These are phyloP conservation scores for Pheosia gnoma DNA, from an alignment of 2,888 invertebrate genomes.

Conservation along the genomic window DNA sequence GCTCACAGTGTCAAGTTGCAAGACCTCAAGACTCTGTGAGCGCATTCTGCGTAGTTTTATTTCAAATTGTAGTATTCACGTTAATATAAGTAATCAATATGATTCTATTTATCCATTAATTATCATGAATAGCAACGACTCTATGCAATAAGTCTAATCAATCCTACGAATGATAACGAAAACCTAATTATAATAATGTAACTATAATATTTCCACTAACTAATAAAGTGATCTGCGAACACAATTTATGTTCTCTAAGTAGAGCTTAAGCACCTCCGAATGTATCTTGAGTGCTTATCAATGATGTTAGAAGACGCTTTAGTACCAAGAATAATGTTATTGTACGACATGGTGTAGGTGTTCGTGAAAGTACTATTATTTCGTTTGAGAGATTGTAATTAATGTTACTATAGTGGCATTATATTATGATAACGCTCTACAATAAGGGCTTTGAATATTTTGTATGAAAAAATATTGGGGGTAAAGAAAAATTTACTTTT, in stretches of 20 bases:
- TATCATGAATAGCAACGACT: neutral
- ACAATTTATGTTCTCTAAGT: neutral
- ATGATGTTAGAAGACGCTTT: neutral
- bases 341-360: neutral
- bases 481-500: too few species aligned
- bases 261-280: neutral
- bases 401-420: too few species aligned
- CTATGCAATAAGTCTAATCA: neutral
- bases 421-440: too few species aligned
- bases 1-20: too few species aligned
- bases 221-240: neutral
- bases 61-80: too few species aligned
- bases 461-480: too few species aligned
- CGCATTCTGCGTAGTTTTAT: too few species aligned
- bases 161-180: neutral
- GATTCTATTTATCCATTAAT: too few species aligned
- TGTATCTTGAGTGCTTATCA: slow-evolving; percentile 2
- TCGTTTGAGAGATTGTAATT: neutral
- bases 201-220: slow-evolving; percentile 1
- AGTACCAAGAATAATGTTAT: neutral
- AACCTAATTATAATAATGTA: neutral
- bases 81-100: too few species aligned
- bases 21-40: too few species aligned
- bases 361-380: neutral
- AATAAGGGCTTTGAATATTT: too few species aligned